Conservation (phyloP, 2,113 vertebrate genomes). For the Orientallactaga bullata region DNA sequence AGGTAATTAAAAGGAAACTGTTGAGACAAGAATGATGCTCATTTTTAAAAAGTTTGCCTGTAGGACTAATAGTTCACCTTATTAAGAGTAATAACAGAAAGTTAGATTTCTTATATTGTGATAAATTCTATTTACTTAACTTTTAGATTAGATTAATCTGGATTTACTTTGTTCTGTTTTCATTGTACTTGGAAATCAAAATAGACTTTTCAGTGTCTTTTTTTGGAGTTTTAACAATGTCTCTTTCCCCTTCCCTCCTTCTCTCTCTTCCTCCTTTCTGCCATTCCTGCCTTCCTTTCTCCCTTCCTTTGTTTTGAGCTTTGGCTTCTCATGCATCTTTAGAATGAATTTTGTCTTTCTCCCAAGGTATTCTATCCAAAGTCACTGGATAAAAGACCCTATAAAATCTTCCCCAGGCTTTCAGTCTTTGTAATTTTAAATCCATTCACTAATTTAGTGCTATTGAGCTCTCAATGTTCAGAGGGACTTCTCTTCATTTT, state of each 20-base stretch:
- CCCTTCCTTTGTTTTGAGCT: neutral
- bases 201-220: constrained; percentile 50
- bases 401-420: constrained; percentile 62
- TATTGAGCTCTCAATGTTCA: constrained; percentile 66
- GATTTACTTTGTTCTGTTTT: constrained; percentile 65
- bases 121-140: constrained; percentile 59
- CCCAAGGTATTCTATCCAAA: constrained; percentile 42
- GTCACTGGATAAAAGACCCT: constrained; percentile 62
- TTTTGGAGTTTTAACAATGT: constrained; percentile 35
- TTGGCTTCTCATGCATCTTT: constrained; percentile 49
- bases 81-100: constrained; percentile 62
- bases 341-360: constrained; percentile 71
- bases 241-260: neutral
- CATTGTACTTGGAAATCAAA: constrained; percentile 49
- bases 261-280: neutral
- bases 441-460: constrained; percentile 75
- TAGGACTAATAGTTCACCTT: constrained; percentile 61
- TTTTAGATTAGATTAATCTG: constrained; percentile 70
- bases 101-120: constrained; percentile 56
- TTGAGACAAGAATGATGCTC: constrained; percentile 70
- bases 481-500: constrained; percentile 75
- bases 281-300: too few relatives aligned
- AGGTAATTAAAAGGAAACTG: constrained; percentile 79
- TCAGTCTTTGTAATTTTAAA: constrained; percentile 74
- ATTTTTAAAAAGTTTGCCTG: constrained; percentile 69